Percentiles rank a stretch among this genome's conserved stretches.
Evolutionary conservation across 2,888 invertebrate species (phyloP).

Genomic region (Globia sparganii): DNA sequence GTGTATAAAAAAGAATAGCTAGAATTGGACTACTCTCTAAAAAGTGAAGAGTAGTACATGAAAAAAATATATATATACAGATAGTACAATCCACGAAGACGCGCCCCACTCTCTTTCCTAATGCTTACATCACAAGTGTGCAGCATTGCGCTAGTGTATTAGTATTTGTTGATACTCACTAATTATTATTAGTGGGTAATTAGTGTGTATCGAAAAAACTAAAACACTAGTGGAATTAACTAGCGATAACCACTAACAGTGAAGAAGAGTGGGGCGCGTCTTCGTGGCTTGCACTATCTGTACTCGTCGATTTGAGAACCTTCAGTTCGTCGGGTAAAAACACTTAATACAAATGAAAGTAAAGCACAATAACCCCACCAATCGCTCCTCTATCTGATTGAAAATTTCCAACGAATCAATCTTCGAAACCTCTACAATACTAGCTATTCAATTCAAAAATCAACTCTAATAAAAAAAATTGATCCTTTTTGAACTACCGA

Average conservation of each 20-base stretch:
- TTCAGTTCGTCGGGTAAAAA: neutral
- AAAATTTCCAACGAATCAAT: neutral
- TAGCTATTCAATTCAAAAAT: neutral
- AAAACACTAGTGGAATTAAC: too few species aligned
- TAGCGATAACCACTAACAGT: too few species aligned
- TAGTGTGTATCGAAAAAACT: too few species aligned
- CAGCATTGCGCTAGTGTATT: too few species aligned
- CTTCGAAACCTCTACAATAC: neutral
- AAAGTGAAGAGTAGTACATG: neutral
- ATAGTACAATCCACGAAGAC: too few species aligned
- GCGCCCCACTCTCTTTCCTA: too few species aligned
- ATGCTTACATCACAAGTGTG: too few species aligned
- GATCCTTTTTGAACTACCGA: neutral
- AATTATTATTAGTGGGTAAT: too few species aligned
- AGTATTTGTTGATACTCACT: too few species aligned
- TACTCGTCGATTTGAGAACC: neutral
- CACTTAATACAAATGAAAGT: neutral
- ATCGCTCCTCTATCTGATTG: neutral
- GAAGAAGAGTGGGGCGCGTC: too few species aligned
- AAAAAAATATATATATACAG: too few species aligned
- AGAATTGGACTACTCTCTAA: neutral
- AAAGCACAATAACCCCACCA: neutral
- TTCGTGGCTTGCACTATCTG: too few species aligned
- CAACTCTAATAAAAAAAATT: neutral
- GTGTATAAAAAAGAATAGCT: neutral